Evolutionary conservation across 2,888 invertebrate species (phyloP).

Genomic region (Pterostichus madidus): DNA sequence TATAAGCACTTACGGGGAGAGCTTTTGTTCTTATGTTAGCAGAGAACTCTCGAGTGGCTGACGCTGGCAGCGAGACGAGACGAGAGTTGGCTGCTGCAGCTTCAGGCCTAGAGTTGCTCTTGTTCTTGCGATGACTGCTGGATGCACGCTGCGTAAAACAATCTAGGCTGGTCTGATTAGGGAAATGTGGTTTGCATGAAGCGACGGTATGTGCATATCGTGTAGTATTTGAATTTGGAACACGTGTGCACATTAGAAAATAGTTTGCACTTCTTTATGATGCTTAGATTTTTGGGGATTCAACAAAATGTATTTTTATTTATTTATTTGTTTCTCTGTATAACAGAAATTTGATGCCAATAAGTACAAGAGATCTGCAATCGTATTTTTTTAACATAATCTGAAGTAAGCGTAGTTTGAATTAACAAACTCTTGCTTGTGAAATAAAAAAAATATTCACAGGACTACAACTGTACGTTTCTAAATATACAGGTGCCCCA

Average conservation of each 20-base stretch:
- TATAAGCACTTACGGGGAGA: conserved; percentile 64
- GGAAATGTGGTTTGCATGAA: background rate
- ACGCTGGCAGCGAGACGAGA: background rate
- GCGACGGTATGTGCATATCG: conserved; percentile 36
- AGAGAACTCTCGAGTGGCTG: conserved; percentile 50
- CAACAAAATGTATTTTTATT: too few relatives aligned
- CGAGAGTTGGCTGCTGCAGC: conserved; percentile 3
- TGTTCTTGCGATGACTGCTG: background rate
- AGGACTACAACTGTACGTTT: too few relatives aligned
- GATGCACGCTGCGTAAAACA: background rate
- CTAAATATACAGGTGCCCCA: too few relatives aligned
- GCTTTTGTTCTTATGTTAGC: conserved; percentile 66
- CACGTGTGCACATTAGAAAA: background rate
- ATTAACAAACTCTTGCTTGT: too few relatives aligned
- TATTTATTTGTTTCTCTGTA: too few relatives aligned
- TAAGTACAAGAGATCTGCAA: too few relatives aligned
- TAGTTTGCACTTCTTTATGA: too few relatives aligned
- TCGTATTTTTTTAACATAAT: too few relatives aligned
- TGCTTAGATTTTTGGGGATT: too few relatives aligned
- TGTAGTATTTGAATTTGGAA: conserved; percentile 26
- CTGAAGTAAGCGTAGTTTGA: too few relatives aligned
- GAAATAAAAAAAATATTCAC: too few relatives aligned
- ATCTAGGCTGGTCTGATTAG: background rate
- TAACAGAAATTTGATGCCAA: too few relatives aligned
- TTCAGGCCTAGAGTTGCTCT: conserved; percentile 15